Evolutionary conservation across 2,113 vertebrate genomes (phyloP), one percentile per base, ranked within the genome.

Genomic region (Cervus canadensis): DNA sequence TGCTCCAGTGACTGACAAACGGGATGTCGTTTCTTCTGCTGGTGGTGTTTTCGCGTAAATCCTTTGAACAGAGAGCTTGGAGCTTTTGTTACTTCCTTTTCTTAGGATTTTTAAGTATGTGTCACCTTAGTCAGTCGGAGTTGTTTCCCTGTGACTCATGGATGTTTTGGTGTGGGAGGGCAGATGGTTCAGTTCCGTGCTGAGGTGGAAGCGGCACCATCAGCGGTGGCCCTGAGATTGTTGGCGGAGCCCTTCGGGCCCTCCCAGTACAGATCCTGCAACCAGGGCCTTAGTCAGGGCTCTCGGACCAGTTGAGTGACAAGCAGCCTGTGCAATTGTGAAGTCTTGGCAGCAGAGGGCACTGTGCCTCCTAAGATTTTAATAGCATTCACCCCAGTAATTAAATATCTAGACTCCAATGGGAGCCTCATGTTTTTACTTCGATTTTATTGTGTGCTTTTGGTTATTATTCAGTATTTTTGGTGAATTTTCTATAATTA

Each of bases 261-360:
- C 12, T 43, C 83, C 26, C 57, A 4, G 21, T 13, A 33, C 26
- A 62, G 57, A 4, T 13, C 48, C 25, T 3, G 14, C 12, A 23
- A 26, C 76, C 15, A 45, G 36, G 15, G 14, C 14, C 1, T 6
- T 12, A 26, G 25, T 59, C 12, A 45, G 50, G 6, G 30, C n/a
- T 2, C 19, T 56, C n/a, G 7, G 16, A 1, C 30, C 87, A 21
- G 0, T 19, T 56, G 6, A 19, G 36, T 13, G 36, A 3, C 25
- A 16, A 76, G 50, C 10, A 0, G 4, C 45, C 14, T 17, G 36
- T 14, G 4, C 28, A 26, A 14, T 30, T 21, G 7, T 84, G 82
- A 48, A 17, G 0, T 30, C 15, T 23, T 36, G 91, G 91, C 97
- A 96, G 76, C 56, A 98, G 97, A 89, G 93, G 97, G 95, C 89